Base-by-base conservation (phyloP, 2,797 vertebrate species). In the Antennarius maculatus region DNA sequence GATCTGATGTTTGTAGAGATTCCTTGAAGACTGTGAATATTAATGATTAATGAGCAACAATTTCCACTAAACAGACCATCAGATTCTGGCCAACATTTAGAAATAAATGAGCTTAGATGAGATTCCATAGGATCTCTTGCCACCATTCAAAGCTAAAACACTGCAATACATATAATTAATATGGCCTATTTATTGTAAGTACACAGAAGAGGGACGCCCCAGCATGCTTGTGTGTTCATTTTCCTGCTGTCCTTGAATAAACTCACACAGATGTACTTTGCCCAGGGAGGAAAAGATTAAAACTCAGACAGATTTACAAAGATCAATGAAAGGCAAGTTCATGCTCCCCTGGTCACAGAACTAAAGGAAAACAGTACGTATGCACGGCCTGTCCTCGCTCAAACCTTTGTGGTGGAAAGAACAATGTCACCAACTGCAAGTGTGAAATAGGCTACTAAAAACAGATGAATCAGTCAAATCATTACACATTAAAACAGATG, bases 11-110 rank as follows among this genome's bases (percentile, higher is more conserved):
- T 93, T 92, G 70, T 87, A 90, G 88, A 86, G 84, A 87, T 89
- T 80, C 93, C 94, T 95, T 91, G 76, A 92, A 95, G 90, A 93
- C 92, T 93, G 92, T 94, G 86, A 88, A 91, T 88, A 89, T 94
- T 91, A 91, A 93, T 93, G 94, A 94, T 93, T 93, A 88, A 90
- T 80, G 86, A 92, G 87, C 23, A 63, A 84, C 82, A 69, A 90
- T 91, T 89, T 54, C 90, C 89, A 15, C 42, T 13, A 43, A 43
- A 43, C 2, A 15, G 13, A 43, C 5, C 14, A 15, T 43, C 42
- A 75, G 87, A 89, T 57, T 74, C 84, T 23, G 83, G 91, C 91
- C 93, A 93, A 90, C 89, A 92, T 92, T 90, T 67, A 86, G 75
- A 90, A 93, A 88, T 93, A 89, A 95, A 94, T 90, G 92, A 93